Conservation (phyloP, 2,797 vertebrate genomes). For the Cynodonichthys magdalenae region DNA sequence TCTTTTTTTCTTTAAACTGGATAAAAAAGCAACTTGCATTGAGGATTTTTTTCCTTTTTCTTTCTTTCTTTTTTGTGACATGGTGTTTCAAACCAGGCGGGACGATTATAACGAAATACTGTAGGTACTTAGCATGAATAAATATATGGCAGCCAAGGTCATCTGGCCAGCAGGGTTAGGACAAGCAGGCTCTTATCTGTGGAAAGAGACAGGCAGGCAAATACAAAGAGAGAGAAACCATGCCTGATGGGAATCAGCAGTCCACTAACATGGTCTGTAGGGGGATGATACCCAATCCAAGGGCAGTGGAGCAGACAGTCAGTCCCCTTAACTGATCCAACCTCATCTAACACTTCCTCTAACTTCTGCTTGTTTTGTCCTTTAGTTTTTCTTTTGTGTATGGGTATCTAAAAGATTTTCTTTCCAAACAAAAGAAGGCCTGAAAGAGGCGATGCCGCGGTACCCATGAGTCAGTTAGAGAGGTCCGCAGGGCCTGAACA, state of each 20-base stretch:
- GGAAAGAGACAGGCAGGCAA: constrained; percentile 59
- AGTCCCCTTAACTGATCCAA: constrained; percentile 54
- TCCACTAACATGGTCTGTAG: constrained; percentile 55
- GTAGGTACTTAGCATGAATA: constrained; percentile 71
- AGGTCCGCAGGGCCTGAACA: constrained; percentile 68
- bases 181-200: constrained; percentile 72
- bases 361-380: constrained; percentile 31
- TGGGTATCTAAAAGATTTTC: constrained; percentile 11
- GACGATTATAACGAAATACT: constrained; percentile 44
- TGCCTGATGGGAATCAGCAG: constrained; percentile 76
- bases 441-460: constrained; percentile 26
- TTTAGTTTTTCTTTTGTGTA: constrained; percentile 28
- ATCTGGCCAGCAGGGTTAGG: constrained; percentile 70
- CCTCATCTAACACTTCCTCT: constrained; percentile 33
- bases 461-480: constrained; percentile 46
- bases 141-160: constrained; percentile 76
- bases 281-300: constrained; percentile 64
- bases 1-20: constrained; percentile 55
- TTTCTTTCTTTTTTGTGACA: constrained; percentile 40
- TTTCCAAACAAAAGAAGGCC: constrained; percentile 22
- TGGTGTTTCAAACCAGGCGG: constrained; percentile 32
- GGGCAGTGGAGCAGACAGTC: constrained; percentile 54
- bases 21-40: constrained; percentile 73
- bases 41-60: constrained; percentile 13
- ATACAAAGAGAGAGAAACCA: constrained; percentile 60